Evolutionary conservation across 2,888 invertebrate species (phyloP).

Genomic region (Oxyscelio sp.): DNA sequence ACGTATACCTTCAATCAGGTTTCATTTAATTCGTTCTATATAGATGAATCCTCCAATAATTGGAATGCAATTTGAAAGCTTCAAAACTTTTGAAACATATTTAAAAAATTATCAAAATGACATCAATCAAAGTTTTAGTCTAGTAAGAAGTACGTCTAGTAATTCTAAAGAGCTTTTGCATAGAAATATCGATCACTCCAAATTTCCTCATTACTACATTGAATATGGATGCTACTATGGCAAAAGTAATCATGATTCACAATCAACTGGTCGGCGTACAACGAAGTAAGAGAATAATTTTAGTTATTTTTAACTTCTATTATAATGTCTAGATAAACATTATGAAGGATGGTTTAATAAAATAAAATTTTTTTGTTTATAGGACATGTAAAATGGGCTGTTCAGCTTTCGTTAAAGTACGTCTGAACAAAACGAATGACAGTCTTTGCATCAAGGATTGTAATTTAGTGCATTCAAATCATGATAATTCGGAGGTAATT

Average conservation of each 20-base stretch:
- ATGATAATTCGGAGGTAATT: conserved; percentile 25
- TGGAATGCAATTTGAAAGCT: background rate
- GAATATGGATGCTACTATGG: conserved; percentile 17
- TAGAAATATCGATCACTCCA: background rate
- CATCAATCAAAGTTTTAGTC: background rate
- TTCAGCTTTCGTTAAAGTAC: conserved; percentile 11
- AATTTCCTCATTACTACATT: conserved; percentile 10
- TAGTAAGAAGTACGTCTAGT: background rate
- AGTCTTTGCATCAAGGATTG: background rate
- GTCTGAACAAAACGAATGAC: conserved; percentile 12
- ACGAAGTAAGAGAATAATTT: conserved; percentile 1
- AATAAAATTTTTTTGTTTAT: conserved; percentile 6
- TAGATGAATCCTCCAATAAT: conserved; percentile 5
- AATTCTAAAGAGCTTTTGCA: background rate
- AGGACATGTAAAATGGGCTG: conserved; percentile 22
- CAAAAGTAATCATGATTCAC: background rate
- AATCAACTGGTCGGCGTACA: background rate
- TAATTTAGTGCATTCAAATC: conserved; percentile 20
- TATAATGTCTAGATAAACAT: no score
- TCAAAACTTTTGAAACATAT: background rate
- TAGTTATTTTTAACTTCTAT: background rate
- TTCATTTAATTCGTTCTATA: no score
- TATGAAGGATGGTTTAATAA: no score
- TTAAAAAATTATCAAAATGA: conserved; percentile 8
- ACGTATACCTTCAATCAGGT: no score